A percentile compares a stretch with the other conserved stretches of the same genome.
phyloP scores from a whole-genome alignment of 2,797 vertebrate species.

The Rhinogobio ventralis region DNA sequence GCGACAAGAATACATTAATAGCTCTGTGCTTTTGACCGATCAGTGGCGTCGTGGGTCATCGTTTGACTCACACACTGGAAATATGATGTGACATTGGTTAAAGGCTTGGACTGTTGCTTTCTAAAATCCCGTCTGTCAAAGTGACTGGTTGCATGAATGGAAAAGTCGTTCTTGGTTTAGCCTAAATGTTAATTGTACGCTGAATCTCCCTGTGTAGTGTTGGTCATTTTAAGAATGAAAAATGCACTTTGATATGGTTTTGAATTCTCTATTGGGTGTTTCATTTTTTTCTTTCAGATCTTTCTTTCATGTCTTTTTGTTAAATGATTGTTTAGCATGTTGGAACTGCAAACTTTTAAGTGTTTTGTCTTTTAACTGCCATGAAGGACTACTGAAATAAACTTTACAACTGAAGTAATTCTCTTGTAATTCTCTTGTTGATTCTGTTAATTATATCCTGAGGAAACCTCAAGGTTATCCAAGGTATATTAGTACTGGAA shows the following conservation, averaged over 20 bases:
- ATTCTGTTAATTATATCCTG: neutral
- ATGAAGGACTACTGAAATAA: conserved; percentile 90
- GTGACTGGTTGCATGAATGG: conserved; percentile 88
- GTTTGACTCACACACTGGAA: conserved; percentile 40
- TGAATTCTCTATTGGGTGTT: conserved; percentile 63
- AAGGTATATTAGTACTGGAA: neutral
- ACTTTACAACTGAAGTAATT: conserved; percentile 76
- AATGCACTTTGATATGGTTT: conserved; percentile 76
- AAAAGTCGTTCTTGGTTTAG: conserved; percentile 67
- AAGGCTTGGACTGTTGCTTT: conserved; percentile 78
- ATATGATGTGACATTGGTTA: conserved; percentile 65
- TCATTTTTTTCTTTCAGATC: conserved; percentile 71
- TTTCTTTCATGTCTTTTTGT: conserved; percentile 81
- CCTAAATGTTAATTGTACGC: conserved; percentile 85
- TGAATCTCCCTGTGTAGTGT: conserved; percentile 82
- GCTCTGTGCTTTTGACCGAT: conserved; percentile 62
- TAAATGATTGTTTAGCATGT: conserved; percentile 96
- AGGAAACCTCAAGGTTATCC: neutral
- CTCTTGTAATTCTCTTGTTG: conserved; percentile 12
- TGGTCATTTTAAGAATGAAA: conserved; percentile 80
- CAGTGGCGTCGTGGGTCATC: conserved; percentile 35
- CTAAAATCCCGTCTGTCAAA: conserved; percentile 81
- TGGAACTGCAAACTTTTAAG: conserved; percentile 92
- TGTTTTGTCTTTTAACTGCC: conserved; percentile 94
- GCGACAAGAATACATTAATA: conserved; percentile 60